Evolutionary conservation across 2,113 vertebrate species (phyloP), one percentile per base, ranked within the genome.

Genomic region (Macroglossus sobrinus): DNA sequence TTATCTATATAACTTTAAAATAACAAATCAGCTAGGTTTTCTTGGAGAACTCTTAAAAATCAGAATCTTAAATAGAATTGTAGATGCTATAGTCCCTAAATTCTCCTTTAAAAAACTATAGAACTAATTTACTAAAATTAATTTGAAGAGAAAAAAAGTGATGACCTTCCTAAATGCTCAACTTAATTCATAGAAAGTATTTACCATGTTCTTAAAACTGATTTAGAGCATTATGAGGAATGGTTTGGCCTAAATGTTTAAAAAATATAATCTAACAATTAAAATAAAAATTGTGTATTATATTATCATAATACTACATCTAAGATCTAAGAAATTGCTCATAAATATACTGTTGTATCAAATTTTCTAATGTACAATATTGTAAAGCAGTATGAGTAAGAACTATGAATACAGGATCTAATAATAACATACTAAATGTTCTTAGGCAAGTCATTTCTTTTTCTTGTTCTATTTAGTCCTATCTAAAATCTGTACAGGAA

Each of bases 121-220:
- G 21, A 92, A 69, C 6, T 74, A 79, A 93, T 78, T 78, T 61
- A 74, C 43, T 93, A 91, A 88, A 92, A 69, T 55, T 40, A 93
- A 13, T 71, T 91, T 66, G n/a, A 35, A 80, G 40, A 28, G 43
- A 40, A 93, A 69, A 84, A 28, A 50, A 45, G 18, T 57, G 53
- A 88, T 80, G 11, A 89, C 33, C 43, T 89, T 93, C 33, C 33
- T 59, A 96, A 64, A 84, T 84, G 63, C 11, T 85, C n/a, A 76
- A 45, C 28, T 89, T 64, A 85, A 43, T 64, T 80, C 71, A 80
- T 12, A 61, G 24, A 66, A 82, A 87, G 7, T 57, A n/a, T 18
- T 50, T 55, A 66, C 21, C 64, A 79, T 69, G 2, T 84, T 86
- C 63, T 53, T 85, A 91, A 96, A 64, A 72, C 5, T 68, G 19